Conservation (phyloP, 1,140 invertebrate genomes). For the Venustaconcha ellipsiformis region DNA sequence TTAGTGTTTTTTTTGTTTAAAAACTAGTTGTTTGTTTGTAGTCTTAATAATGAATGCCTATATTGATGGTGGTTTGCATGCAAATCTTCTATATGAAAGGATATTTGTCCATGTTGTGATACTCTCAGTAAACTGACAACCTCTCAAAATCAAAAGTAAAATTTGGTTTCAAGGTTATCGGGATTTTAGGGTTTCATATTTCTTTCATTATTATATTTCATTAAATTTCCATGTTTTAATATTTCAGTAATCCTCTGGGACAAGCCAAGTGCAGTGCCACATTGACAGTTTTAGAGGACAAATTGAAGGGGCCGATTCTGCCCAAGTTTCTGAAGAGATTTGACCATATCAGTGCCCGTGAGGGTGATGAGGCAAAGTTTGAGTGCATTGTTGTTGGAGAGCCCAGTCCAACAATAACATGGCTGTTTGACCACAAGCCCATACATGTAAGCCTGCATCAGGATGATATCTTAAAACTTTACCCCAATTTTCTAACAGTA, state of each 20-base stretch:
- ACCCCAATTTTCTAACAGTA: no score
- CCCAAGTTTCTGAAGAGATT: constrained; percentile 53
- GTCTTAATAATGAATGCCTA: no score
- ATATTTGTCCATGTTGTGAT: background rate
- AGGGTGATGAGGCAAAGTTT: constrained; percentile 57
- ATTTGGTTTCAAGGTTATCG: no score
- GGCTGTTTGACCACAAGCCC: constrained; percentile 81
- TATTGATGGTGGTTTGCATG: background rate
- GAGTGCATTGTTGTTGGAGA: constrained; percentile 58
- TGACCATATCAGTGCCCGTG: constrained; percentile 46
- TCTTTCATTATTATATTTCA: no score
- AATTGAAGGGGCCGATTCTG: constrained; percentile 42
- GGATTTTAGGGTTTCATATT: no score
- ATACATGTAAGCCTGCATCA: constrained; percentile 68
- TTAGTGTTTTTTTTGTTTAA: no score
- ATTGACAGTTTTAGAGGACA: constrained; percentile 55
- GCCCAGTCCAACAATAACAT: constrained; percentile 60
- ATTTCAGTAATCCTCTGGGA: constrained; percentile 52
- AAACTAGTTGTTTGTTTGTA: no score
- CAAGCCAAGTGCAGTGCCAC: constrained; percentile 57
- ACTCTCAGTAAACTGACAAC: no score
- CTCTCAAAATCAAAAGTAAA: no score
- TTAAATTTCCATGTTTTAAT: background rate
- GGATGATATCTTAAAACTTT: background rate
- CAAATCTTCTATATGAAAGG: background rate